Evolutionary conservation across 2,797 vertebrate genomes (phyloP), one percentile per base, ranked within the genome.

Genomic region (Trachurus trachurus): DNA sequence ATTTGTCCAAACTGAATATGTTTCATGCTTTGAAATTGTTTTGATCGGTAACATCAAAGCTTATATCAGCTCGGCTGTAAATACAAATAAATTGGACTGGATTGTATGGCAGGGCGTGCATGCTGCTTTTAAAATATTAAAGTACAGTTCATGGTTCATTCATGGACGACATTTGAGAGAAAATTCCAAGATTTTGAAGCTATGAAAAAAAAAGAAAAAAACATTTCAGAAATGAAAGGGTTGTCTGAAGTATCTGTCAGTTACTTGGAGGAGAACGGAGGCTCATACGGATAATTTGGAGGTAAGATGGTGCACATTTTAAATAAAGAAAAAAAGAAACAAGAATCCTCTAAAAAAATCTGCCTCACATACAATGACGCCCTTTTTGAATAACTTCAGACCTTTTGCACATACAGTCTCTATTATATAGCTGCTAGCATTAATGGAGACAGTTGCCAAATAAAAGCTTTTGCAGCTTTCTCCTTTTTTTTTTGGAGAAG

Each of bases 151-250:
- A 60, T 74, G 67, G 63, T 75, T 76, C 42, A 80, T 83, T 87
- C 53, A 75, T 63, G 31, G 56, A 58, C 6, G 52, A 47, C 73
- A 66, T 80, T 85, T 78, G 17, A 59, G 45, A 26, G 61, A 73
- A 74, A 83, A 78, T 83, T 82, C 37, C 57, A 53, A 80, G 54
- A 80, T 80, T 81, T 21, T 70, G 13, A 78, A 79, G 73, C 77
- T 29, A 58, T 79, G 60, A 69, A 44, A 49, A 62, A 71, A 61
- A 59, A 70, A 69, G 52, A 63, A 74, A 62, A 60, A 70, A 69
- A 63, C 16, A 70, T 65, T 64, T 74, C 5, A 4, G 42, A 74
- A 61, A 49, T 71, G 63, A 82, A 75, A 75, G 65, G 63, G 17
- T 13, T 34, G 52, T 49, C 57, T 57, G 65, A 71, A 69, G 56